A percentile compares a stretch with the other conserved stretches of the same genome.
These are phyloP conservation scores for Choreutis nemorana DNA, from an alignment of 2,888 invertebrate species.

Conservation along the genomic window DNA sequence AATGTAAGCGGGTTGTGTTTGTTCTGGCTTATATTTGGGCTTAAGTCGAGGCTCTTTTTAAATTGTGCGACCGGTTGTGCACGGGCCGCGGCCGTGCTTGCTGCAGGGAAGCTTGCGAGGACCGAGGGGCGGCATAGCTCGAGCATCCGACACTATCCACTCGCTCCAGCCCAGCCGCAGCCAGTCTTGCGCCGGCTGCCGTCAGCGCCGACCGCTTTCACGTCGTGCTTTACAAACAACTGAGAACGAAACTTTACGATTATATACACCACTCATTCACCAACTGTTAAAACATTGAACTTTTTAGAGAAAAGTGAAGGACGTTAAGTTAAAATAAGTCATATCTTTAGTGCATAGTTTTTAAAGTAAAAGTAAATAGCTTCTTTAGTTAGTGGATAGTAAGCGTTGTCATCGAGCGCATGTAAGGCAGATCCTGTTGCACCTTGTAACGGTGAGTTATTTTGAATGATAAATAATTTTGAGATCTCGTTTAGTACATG, in stretches of 20 bases:
- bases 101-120: conserved; percentile 38
- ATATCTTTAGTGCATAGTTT: too few relatives aligned
- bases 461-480: not conserved
- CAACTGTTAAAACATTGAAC: too few relatives aligned
- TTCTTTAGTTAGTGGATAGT: conserved; percentile 48
- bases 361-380: too few relatives aligned
- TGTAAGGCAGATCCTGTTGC: conserved; percentile 50
- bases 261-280: too few relatives aligned
- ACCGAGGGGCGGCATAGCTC: conserved; percentile 11
- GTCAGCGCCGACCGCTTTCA: conserved; percentile 31
- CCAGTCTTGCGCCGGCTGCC: conserved; percentile 53
- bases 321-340: too few relatives aligned
- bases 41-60: conserved; percentile 46
- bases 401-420: conserved; percentile 44
- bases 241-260: conserved; percentile 54
- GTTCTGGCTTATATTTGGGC: conserved; percentile 44
- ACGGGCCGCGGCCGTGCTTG: conserved; percentile 22
- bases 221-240: conserved; percentile 10
- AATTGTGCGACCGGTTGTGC: conserved; percentile 51
- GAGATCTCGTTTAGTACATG: not conserved
- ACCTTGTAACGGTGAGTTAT: conserved; percentile 50
- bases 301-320: too few relatives aligned
- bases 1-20: conserved; percentile 23
- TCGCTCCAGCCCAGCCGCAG: conserved; percentile 14
- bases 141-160: not conserved